These are phyloP conservation scores for Spilosoma lubricipeda DNA, from an alignment of 2,888 invertebrate genomes.

Conservation along the genomic window DNA sequence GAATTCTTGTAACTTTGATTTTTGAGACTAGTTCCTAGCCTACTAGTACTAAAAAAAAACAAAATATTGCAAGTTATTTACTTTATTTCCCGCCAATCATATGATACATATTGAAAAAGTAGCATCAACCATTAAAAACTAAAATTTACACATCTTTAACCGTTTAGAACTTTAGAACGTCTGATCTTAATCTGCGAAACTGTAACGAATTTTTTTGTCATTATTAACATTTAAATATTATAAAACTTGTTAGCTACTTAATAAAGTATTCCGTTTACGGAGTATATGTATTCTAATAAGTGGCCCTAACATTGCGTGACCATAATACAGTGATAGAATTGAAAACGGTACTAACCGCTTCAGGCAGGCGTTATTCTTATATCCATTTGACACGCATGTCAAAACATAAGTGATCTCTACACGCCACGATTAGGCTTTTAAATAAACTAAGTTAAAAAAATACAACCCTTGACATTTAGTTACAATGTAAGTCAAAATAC, in stretches of 20 bases:
- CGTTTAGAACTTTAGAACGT: no score
- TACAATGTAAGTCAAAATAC: conserved; percentile 62
- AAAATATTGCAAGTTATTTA: no score
- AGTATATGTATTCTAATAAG: conserved; percentile 10
- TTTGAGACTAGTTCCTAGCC: no score
- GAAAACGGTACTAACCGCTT: conserved; percentile 41
- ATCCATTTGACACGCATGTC: conserved; percentile 54
- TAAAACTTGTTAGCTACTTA: not conserved
- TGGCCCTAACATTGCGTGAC: conserved; percentile 39
- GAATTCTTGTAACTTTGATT: no score
- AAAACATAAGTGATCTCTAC: conserved; percentile 48
- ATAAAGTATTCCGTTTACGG: not conserved
- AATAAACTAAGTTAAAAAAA: conserved; percentile 29
- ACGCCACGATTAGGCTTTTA: conserved; percentile 40
- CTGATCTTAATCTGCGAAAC: no score
- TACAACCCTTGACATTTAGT: conserved; percentile 50
- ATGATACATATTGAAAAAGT: no score
- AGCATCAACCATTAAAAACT: no score
- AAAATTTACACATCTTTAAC: no score
- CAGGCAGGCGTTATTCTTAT: conserved; percentile 42
- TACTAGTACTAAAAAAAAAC: no score
- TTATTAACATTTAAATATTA: no score
- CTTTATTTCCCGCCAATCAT: no score
- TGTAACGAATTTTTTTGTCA: no score
- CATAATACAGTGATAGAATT: conserved; percentile 30